Percentiles rank a stretch among this genome's conserved stretches.
phyloP scores from a whole-genome alignment of 2,888 invertebrate species.

The Ptychoptera contaminata region DNA sequence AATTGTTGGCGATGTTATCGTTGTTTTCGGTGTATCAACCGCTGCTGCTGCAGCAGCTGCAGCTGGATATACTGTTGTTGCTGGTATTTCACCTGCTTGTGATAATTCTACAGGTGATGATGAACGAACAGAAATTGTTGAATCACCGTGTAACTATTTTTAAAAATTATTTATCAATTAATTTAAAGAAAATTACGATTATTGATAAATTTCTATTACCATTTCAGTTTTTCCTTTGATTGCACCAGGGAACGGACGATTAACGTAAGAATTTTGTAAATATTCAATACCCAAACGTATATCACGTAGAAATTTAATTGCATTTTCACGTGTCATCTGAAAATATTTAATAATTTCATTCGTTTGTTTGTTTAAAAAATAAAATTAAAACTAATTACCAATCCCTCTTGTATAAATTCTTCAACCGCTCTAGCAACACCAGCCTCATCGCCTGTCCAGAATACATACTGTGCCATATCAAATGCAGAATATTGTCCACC shows the following conservation, averaged over 20 bases:
- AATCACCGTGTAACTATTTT: too few species aligned
- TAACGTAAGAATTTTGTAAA: slow-evolving; percentile 37
- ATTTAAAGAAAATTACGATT: background rate
- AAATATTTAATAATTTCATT: too few species aligned
- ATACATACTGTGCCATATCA: slow-evolving; percentile 70
- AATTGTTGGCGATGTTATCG: slow-evolving; percentile 6
- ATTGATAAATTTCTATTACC: background rate
- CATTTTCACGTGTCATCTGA: slow-evolving; percentile 60
- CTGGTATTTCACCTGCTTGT: too few species aligned
- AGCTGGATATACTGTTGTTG: too few species aligned
- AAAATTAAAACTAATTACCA: slow-evolving; percentile 36
- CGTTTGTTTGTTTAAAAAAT: background rate
- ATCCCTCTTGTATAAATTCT: slow-evolving; percentile 57
- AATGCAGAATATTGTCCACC: slow-evolving; percentile 57
- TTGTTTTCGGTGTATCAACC: background rate
- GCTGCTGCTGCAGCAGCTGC: too few species aligned
- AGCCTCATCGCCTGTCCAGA: slow-evolving; percentile 67
- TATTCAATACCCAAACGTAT: slow-evolving; percentile 60
- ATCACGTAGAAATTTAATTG: slow-evolving; percentile 56
- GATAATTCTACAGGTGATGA: too few species aligned
- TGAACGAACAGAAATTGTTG: too few species aligned
- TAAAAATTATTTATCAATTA: background rate
- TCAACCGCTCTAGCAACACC: slow-evolving; percentile 62
- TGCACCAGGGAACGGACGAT: slow-evolving; percentile 20
- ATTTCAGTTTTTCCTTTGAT: background rate